These are phyloP conservation scores for Drosophila conformis DNA, from an alignment of 2,888 invertebrate genomes.

Conservation along the genomic window DNA sequence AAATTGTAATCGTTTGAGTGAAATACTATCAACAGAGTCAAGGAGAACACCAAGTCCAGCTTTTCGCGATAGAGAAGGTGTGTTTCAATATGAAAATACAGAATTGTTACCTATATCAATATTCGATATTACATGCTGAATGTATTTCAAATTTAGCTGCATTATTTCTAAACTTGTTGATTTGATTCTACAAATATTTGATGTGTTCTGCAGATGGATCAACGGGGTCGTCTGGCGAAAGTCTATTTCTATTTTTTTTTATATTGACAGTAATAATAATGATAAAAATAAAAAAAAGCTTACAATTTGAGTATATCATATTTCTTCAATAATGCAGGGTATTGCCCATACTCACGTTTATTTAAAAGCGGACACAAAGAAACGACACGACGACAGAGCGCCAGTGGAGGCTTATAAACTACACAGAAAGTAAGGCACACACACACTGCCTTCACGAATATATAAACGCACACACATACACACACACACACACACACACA, in stretches of 20 bases:
- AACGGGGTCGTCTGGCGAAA: background rate
- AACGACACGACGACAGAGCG: conserved; percentile 21
- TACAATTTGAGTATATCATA: background rate
- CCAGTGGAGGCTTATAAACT: conserved; percentile 52
- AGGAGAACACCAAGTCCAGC: background rate
- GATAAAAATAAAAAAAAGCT: background rate
- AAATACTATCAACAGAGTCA: background rate
- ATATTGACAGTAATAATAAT: background rate
- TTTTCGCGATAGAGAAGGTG: no score
- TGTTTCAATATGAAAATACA: background rate
- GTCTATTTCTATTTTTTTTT: no score
- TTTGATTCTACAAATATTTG: background rate
- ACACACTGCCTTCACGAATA: background rate
- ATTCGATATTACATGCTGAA: background rate
- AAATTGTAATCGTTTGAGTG: background rate
- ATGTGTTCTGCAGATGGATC: background rate
- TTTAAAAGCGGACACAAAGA: conserved; percentile 20
- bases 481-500: conserved; percentile 4
- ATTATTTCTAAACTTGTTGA: background rate
- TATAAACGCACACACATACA: conserved; percentile 5
- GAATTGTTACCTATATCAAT: background rate
- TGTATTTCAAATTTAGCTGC: background rate
- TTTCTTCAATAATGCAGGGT: conserved; percentile 18
- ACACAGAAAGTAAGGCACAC: conserved; percentile 21
- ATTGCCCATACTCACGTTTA: conserved; percentile 22